Conservation (phyloP, 2,113 vertebrate genomes). For the Poicephalus gulielmi region DNA sequence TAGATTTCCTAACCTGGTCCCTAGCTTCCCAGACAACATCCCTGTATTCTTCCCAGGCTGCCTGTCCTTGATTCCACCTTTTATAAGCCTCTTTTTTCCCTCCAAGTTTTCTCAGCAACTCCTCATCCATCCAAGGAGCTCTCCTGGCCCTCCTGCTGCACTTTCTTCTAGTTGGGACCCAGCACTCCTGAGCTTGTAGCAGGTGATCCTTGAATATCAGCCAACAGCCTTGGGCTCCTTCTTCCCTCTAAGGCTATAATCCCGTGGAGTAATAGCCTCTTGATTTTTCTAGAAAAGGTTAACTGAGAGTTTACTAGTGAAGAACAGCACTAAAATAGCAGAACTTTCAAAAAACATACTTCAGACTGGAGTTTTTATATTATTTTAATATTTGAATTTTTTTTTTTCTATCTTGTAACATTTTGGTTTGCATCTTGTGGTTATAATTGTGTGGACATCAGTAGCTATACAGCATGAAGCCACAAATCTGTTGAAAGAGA, state of each 20-base stretch:
- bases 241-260: neutral
- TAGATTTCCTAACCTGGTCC: no score
- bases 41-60: no score
- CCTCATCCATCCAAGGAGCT: no score
- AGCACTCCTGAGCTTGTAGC: no score
- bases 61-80: no score
- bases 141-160: neutral
- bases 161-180: neutral
- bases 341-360: neutral
- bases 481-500: neutral
- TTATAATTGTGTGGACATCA: rapidly evolving
- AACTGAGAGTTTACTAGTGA: neutral
- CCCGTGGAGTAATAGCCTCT: neutral
- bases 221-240: neutral
- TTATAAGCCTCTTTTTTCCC: no score
- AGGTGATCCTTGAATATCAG: neutral
- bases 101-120: no score
- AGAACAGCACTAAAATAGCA: neutral
- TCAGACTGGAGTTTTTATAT: neutral
- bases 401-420: rapidly evolving
- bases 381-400: neutral
- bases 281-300: neutral
- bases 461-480: rapidly evolving
- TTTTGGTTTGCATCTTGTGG: neutral
- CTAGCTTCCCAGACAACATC: no score